Evolutionary conservation across 92 coral and sea anemone species (phyloP), one percentile per base, ranked within the genome.

Genomic region (Palythoa heliodiscus): DNA sequence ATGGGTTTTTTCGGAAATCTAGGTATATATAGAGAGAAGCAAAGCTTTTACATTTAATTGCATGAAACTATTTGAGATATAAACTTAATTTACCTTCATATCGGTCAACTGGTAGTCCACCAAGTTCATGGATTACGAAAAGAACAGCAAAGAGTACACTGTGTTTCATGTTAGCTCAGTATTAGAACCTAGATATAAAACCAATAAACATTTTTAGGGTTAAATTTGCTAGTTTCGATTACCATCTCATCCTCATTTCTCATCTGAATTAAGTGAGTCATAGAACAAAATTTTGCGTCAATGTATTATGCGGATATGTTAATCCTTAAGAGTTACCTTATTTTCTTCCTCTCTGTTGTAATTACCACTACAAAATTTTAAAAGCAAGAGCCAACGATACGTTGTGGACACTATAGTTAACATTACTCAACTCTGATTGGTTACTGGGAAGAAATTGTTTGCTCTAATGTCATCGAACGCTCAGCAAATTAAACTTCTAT

Each of bases 401-500:
- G 15, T 80, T 80, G 84, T 80, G 84, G 74, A 80, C 84, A 80
- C 13, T 22, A 0, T 19, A 40, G 73, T 80, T 67, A 64, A 25
- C 61, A 66, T 22, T 37, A 39, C 23, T 48, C 40, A 7, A 43
- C 20, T 40, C 84, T 67, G 74, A 80, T 80, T 80, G 84, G 84
- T 14, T 19, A 47, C 13, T 23, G 74, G 16, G 58, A 66, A 63
- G 23, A 11, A 11, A 43, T 8, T 80, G 75, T 80, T 80, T 80
- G 74, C 74, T 35, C 23, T 25, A 15, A 35, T 80, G 84, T 80
- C 84, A 80, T 54, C 75, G 35, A 80, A 48, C 74, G 22, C 38
- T 67, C 17, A 48, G 53, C 74, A 80, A 67, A 75, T 66, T 67
- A 80, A 80, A 66, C 84, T 80, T 80, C 61, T 22, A 40, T 80